Conservation (phyloP, 2,797 vertebrate genomes). For the Avahi laniger region DNA sequence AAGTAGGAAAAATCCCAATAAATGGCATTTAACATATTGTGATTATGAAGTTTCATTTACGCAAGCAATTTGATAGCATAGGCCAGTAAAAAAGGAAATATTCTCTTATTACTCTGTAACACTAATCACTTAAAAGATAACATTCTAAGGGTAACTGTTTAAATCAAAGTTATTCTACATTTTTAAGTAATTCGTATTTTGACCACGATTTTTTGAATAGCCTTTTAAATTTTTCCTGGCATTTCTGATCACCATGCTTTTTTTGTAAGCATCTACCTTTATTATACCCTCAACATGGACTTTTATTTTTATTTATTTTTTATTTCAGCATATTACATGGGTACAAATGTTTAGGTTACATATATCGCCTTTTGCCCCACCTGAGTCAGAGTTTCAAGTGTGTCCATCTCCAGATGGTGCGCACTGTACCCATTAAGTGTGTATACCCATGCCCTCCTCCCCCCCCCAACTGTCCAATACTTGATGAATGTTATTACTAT, state of each 20-base stretch:
- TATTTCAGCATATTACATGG: too few species aligned
- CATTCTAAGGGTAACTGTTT: neutral
- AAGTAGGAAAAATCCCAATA: neutral
- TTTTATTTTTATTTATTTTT: neutral
- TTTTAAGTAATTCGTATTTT: neutral
- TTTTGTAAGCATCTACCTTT: neutral
- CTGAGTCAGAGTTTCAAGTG: too few species aligned
- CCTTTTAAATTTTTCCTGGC: neutral
- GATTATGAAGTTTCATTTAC: neutral
- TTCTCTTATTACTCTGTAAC: neutral
- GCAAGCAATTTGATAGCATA: neutral
- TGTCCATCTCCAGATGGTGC: too few species aligned
- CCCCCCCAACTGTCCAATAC: too few species aligned
- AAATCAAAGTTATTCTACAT: neutral
- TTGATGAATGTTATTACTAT: too few species aligned
- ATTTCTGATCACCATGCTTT: neutral
- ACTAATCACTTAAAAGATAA: neutral
- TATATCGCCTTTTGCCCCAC: too few species aligned
- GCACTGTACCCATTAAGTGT: too few species aligned
- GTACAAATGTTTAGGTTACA: too few species aligned
- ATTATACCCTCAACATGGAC: neutral
- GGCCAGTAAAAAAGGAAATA: neutral
- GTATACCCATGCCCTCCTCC: too few species aligned
- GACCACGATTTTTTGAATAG: neutral
- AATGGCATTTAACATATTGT: neutral